Base-by-base conservation (phyloP, 2,888 invertebrate genomes). In the Rhingia campestris region DNA sequence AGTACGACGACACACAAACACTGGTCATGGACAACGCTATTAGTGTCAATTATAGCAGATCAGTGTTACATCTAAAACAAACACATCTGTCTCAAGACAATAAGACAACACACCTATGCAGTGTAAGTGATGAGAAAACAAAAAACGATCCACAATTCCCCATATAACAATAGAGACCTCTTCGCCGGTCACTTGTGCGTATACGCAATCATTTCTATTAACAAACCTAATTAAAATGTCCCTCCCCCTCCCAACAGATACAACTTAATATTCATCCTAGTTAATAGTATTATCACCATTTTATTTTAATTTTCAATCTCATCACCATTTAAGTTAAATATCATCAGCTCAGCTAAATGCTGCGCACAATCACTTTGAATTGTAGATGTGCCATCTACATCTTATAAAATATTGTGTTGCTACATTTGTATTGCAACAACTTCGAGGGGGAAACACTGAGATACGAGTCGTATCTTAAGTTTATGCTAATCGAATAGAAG, bases 381-480 rank as follows among this genome's bases (percentile, higher is more conserved):
- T 66, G 35, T 51, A 45, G 67, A 74, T 72, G 39, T 32, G 37
- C 45, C 37, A 51, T 59, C 51, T 14, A 43, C 35, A 64, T 47
- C 54, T 63, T 64, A 66, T 74, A 73, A 66, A 66, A 74, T 63
- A 63, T 74, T 22, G 30, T 58, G 59, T 84, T 82, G 73, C 82
- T 82, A 79, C 82, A 82, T 69, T 53, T 74, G 47, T 67, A 59
- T 74, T 79, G 64, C 80, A 63, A 30, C 73, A 73, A 73, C 82
- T 58, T 30, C 7, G 51, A 43, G 56, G 10, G 53, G 10, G 53
- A 39, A 64, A 58, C 4, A 59, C 12, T 22, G 2, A 32, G 33
- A 69, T 33, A 51, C 41, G 43, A 63, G 64, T 22, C 37, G 7
- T 53, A 72, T 59, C 22, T 75, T 77, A 53, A 51, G 41, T 47